Evolutionary conservation across 2,797 vertebrate genomes (phyloP), one percentile per base, ranked within the genome.

Genomic region (Acrossocheilus fasciatus): DNA sequence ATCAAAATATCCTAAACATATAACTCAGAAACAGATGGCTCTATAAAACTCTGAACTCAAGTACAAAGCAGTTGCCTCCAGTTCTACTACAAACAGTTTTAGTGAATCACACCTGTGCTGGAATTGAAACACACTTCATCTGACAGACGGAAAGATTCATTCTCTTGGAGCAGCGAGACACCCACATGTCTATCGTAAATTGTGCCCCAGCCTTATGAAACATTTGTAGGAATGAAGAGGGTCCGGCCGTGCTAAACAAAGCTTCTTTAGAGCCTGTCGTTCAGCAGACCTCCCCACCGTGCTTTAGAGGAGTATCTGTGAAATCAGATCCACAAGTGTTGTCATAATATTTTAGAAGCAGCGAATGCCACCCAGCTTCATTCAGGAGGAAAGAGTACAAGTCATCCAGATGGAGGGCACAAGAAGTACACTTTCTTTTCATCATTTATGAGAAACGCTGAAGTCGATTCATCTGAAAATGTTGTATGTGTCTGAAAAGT

Each of bases 281-380:
- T 81, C 6, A 75, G 30, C 82, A 30, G 57, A 73, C 77, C 78
- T 88, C 82, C 73, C 73, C 80, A 26, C 36, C 39, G 50, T 54
- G 76, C 85, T 86, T 88, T 79, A 87, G 82, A 59, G 47, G 68
- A 41, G 66, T 79, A 69, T 43, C 89, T 69, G 47, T 83, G 64
- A 87, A 91, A 91, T 90, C 80, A 88, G 70, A 91, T 73, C 79
- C 52, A 74, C 69, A 57, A 34, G 81, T 88, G 57, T 66, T 89
- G 87, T 89, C 82, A 83, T 83, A 90, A 90, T 88, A 89, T 92
- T 92, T 89, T 43, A 88, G 90, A 85, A 80, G 81, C 64, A 85
- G 43, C 74, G 82, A 90, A 89, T 82, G 77, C 72, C 89, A 91
- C 89, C 80, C 76, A 89, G 50, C 36, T 86, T 85, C 85, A 82